Evolutionary conservation across 1,140 invertebrate genomes (phyloP).

Genomic region (Conus betulinus): DNA sequence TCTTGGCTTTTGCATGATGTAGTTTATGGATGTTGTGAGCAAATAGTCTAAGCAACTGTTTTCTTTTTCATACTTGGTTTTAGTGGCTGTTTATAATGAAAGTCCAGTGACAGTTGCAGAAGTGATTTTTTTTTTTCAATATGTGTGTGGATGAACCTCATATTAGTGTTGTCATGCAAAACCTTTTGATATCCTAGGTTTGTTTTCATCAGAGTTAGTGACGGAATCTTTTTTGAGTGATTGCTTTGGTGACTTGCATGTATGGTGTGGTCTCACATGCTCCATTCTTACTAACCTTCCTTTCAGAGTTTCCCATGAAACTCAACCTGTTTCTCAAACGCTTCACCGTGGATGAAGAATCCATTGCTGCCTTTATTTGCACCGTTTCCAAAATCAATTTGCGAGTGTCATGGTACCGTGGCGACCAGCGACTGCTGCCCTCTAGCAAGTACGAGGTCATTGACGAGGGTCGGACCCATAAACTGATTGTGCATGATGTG

Average conservation of each 20-base stretch:
- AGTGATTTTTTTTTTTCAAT: too few species aligned
- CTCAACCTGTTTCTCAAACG: constrained; percentile 61
- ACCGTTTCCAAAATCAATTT: constrained; percentile 96
- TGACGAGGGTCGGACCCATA: constrained; percentile 58
- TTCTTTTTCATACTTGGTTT: too few species aligned
- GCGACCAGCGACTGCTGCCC: constrained; percentile 80
- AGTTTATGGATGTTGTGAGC: not conserved
- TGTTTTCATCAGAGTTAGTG: too few species aligned
- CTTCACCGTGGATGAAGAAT: constrained; percentile 45
- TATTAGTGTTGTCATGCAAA: too few species aligned
- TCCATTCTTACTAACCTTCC: constrained; percentile 25
- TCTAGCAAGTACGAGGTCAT: constrained; percentile 62
- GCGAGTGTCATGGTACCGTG: constrained; percentile 96
- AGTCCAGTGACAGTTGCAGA: too few species aligned
- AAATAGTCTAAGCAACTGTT: too few species aligned
- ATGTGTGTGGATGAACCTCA: too few species aligned
- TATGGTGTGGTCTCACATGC: not conserved
- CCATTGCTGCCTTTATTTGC: constrained; percentile 88
- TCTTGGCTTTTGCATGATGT: not conserved
- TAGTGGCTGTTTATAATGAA: too few species aligned
- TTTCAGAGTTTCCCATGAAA: constrained; percentile 66
- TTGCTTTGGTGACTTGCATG: not conserved
- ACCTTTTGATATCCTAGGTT: too few species aligned
- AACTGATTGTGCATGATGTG: constrained; percentile 62
- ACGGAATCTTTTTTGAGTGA: too few species aligned